Percentiles rank a stretch among this genome's conserved stretches.
phyloP scores from a whole-genome alignment of 2,113 vertebrate genomes.

The Clarias gariepinus region DNA sequence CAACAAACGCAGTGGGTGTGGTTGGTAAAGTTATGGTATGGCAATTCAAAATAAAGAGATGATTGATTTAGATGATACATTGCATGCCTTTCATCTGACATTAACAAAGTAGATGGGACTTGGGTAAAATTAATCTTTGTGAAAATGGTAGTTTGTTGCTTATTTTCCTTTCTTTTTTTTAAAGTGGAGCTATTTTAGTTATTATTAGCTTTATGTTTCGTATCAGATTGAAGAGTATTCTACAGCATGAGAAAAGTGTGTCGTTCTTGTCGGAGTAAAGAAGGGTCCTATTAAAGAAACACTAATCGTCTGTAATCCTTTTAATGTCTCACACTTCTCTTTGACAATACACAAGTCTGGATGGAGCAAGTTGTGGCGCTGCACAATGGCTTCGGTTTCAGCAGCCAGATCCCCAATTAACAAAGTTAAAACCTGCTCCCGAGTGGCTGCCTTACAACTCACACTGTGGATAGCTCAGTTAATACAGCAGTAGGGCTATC shows the following conservation, averaged over 20 bases:
- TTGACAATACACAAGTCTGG: constrained; percentile 71
- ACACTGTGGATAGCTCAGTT: not conserved
- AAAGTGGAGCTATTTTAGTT: too few relatives aligned
- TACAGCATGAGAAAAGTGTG: constrained; percentile 18
- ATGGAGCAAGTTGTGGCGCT: constrained; percentile 46
- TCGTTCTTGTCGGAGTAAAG: constrained; percentile 19
- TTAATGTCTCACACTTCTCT: constrained; percentile 75
- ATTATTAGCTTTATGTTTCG: not conserved
- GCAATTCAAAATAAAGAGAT: constrained; percentile 7
- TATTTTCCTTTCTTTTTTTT: not conserved
- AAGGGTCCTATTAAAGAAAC: constrained; percentile 55
- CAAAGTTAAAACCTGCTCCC: constrained; percentile 36
- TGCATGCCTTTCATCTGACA: not conserved
- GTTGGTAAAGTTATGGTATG: not conserved
- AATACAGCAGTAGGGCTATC: not conserved
- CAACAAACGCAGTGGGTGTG: constrained; percentile 35
- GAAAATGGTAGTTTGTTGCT: not conserved
- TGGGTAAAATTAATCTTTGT: not conserved
- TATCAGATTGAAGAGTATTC: not conserved
- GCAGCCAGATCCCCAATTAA: constrained; percentile 46
- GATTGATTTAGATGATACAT: not conserved
- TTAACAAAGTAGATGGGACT: not conserved
- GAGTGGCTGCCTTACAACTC: not conserved
- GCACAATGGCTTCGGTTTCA: constrained; percentile 49
- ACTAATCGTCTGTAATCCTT: constrained; percentile 77